Evolutionary conservation across 2,888 invertebrate species (phyloP), one percentile per base, ranked within the genome.

Genomic region (Trachelus iudaicus): DNA sequence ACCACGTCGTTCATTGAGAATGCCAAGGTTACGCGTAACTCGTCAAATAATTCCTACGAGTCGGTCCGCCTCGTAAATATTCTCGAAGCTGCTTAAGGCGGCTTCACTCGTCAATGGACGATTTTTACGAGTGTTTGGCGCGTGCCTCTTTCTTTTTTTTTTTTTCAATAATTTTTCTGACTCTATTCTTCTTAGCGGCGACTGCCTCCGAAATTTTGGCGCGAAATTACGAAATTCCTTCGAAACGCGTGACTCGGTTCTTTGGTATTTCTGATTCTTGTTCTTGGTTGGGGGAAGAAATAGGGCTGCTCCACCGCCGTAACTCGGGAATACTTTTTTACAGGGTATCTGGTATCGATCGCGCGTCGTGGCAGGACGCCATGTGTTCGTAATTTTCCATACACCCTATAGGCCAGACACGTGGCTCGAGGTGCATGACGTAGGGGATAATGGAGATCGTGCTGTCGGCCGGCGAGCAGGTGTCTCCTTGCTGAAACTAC

Each of bases 311-410:
- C 31, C 40, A n/a, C 4, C 33, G 76, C 75, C 37, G 56, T 69
- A 69, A 73, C 76, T 11, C 73, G 15, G 15, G 1, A 12, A 34
- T n/a, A 30, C 13, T 15, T 71, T 35, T 35, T 9, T 31, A 71
- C 33, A 15, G 34, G 34, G 73, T 34, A 79, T 79, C 75, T 13
- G 69, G 56, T 69, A 78, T 77, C 77, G 80, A 78, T 79, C 80
- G 80, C 1, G 35, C 33, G 69, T 33, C 69, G 3, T 11, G 33
- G 15, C n/a, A 34, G 34, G 56, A 34, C 76, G 76, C 69, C 78
- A 79, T 78, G 77, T 78, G 76, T 69, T 15, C 69, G 80, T 83
- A 82, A 82, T 83, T 84, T 86, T 82, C 80, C 81, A 76, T 80
- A 75, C 81, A 79, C 78, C 83, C 81, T 30, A 79, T 69, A 69